These are phyloP conservation scores for Clarias fuscus DNA, from an alignment of 2,797 vertebrate species.

Conservation along the genomic window DNA sequence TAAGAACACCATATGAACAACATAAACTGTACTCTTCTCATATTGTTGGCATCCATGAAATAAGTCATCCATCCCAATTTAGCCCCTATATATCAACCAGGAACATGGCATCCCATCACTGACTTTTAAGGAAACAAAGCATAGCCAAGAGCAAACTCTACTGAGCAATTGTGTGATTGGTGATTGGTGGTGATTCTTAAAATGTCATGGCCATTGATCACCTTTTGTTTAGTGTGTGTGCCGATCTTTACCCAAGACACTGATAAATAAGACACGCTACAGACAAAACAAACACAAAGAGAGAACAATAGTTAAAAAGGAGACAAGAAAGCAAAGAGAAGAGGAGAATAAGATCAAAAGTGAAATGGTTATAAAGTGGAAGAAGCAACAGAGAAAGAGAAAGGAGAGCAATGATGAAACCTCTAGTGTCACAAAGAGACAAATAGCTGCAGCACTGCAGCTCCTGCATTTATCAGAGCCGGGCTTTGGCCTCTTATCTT, in stretches of 20 bases:
- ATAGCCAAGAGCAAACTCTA: conserved; percentile 1
- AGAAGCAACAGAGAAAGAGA: conserved; percentile 20
- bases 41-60: background rate
- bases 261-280: conserved; percentile 12
- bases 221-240: conserved; percentile 31
- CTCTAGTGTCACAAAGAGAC: conserved; percentile 43
- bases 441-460: conserved; percentile 52
- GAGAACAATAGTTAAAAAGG: conserved; percentile 9
- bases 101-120: background rate
- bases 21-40: background rate
- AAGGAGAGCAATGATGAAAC: conserved; percentile 47
- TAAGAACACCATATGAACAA: background rate
- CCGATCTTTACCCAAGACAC: conserved; percentile 18
- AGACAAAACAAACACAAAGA: conserved; percentile 6
- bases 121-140: conserved; percentile 2
- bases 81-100: background rate
- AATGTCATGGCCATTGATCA: conserved; percentile 37
- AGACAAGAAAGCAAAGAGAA: conserved; percentile 21
- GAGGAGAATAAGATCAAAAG: conserved; percentile 19
- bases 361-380: conserved; percentile 26
- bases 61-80: background rate
- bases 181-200: conserved; percentile 31
- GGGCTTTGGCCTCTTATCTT: conserved; percentile 69
- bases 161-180: conserved; percentile 11
- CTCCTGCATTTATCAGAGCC: conserved; percentile 55